Evolutionary conservation across 1,140 invertebrate genomes (phyloP).

Genomic region (Cotesia typhae): DNA sequence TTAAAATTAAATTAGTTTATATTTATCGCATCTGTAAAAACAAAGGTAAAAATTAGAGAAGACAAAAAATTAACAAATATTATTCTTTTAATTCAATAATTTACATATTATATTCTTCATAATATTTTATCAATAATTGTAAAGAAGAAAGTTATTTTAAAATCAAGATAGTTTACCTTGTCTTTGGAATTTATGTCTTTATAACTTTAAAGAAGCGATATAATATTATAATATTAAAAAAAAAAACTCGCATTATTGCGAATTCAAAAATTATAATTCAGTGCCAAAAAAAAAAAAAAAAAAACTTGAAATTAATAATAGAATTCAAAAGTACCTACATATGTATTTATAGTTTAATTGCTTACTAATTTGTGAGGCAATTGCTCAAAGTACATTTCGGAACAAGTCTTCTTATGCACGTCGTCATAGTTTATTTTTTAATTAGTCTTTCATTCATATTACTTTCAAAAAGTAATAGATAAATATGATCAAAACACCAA

Average conservation of each 20-base stretch:
- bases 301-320: conserved; percentile 43
- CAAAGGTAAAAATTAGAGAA: neutral
- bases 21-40: neutral
- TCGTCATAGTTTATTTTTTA: neutral
- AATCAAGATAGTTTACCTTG: too few species aligned
- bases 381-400: conserved; percentile 52
- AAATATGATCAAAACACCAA: conserved; percentile 3
- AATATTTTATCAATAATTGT: too few species aligned
- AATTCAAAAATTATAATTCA: conserved; percentile 16
- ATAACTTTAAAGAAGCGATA: neutral
- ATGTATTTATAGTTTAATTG: conserved; percentile 35
- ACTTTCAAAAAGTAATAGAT: neutral
- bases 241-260: conserved; percentile 9
- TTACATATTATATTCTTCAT: too few species aligned
- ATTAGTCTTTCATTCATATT: neutral
- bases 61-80: neutral
- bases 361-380: conserved; percentile 38
- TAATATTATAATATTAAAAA: neutral
- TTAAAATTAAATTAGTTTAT: neutral
- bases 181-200: too few species aligned
- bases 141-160: too few species aligned
- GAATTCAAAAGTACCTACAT: conserved; percentile 20
- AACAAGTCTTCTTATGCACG: conserved; percentile 14
- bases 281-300: conserved; percentile 36
- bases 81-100: too few species aligned